Percentiles rank a stretch among this genome's conserved stretches.
phyloP scores from a whole-genome alignment of 2,797 vertebrate species.

The Muscicapa striata region DNA sequence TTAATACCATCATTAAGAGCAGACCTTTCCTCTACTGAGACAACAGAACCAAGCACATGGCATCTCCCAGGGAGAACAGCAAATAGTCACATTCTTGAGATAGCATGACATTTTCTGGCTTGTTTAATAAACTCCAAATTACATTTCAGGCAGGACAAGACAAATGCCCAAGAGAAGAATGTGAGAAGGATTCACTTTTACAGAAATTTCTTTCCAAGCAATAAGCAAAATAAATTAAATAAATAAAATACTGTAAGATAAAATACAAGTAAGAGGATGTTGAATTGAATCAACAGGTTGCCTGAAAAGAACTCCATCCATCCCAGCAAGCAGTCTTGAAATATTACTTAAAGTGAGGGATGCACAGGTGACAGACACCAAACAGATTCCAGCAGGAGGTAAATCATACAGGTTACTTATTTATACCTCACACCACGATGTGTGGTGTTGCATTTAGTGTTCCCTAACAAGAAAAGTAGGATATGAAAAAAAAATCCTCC shows the following conservation, averaged over 20 bases:
- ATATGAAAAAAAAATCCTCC: neutral
- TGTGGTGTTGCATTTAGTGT: neutral
- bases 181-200: neutral
- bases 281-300: neutral
- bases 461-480: neutral
- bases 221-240: neutral
- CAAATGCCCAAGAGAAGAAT: neutral
- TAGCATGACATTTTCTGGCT: conserved; percentile 34
- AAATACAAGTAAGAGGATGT: neutral
- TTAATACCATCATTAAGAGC: neutral
- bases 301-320: neutral
- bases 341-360: neutral
- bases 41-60: neutral
- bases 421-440: neutral
- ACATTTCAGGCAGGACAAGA: conserved; percentile 16
- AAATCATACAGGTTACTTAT: neutral
- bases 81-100: conserved; percentile 51
- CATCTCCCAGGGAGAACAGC: conserved; percentile 20
- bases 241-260: neutral
- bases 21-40: neutral
- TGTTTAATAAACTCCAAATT: conserved; percentile 46
- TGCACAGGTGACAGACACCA: neutral
- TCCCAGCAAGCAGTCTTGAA: neutral
- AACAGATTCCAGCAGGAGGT: neutral
- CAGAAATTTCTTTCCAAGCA: neutral